Base-by-base conservation (phyloP, 2,888 invertebrate genomes). In the Metopia argyrocephala region DNA sequence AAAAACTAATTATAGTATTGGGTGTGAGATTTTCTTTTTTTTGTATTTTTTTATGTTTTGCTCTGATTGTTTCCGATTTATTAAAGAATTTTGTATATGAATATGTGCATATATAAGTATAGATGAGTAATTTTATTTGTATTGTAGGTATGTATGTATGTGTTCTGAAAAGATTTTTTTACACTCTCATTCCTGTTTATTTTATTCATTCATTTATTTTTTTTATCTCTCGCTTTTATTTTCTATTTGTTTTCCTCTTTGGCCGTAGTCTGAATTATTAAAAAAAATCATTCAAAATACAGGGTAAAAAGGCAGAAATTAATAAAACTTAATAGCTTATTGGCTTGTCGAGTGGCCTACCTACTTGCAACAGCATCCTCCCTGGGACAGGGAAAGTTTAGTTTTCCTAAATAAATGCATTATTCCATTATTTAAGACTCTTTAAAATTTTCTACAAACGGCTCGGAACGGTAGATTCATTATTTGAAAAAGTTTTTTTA, bases 41-140 rank as follows among this genome's bases (percentile, higher is more conserved):
- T 50, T n/a, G n/a, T n/a, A n/a, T n/a, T n/a, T n/a, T 38, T 50
- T 54, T 59, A 59, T 52, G 61, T 74, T 66, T 61, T 38, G 66
- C 66, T 75, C 66, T 61, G 66, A 75, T 68, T 61, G 46, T 68
- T 75, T 75, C 52, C 38, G 23, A 54, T 68, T 68, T 75, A 38
- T 12, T 48, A 15, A 0, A n/a, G 18, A 28, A 15, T 27, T 28
- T 56, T 18, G 5, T 23, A 9, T 3, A 7, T 52, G 25, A 20
- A 12, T 7, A 46, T n/a, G 46, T 59, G 9, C 23, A 31, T 46
- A 54, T n/a, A n/a, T n/a, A n/a, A n/a, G n/a, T n/a, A n/a, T n/a
- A n/a, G n/a, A n/a, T n/a, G n/a, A n/a, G n/a, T n/a, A n/a, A n/a
- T n/a, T n/a, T n/a, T n/a, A n/a, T n/a, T n/a, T 15, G 15, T 38